Evolutionary conservation across 2,888 invertebrate genomes (phyloP).

Genomic region (Chromoteleia sp.): DNA sequence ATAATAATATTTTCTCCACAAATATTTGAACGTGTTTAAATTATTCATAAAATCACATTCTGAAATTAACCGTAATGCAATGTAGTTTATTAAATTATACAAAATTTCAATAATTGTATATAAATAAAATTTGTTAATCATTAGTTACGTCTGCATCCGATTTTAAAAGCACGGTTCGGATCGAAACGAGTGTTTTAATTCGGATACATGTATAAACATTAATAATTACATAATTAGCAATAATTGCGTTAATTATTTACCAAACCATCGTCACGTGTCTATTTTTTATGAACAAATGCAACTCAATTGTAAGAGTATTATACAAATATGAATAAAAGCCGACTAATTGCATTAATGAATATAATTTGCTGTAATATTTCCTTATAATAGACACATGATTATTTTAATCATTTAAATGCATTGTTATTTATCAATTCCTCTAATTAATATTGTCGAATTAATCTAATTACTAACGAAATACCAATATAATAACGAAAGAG

Average conservation of each 20-base stretch:
- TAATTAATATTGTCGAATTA: conserved; percentile 48
- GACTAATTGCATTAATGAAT: conserved; percentile 44
- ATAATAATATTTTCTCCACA: conserved; percentile 33
- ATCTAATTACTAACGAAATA: conserved; percentile 44
- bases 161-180: conserved; percentile 32
- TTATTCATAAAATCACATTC: conserved; percentile 44
- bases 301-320: conserved; percentile 38
- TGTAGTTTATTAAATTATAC: conserved; percentile 42
- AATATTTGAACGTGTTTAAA: conserved; percentile 31
- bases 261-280: conserved; percentile 1
- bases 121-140: conserved; percentile 55
- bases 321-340: conserved; percentile 40
- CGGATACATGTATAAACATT: conserved; percentile 39
- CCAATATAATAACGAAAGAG: conserved; percentile 20
- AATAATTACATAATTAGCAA: conserved; percentile 53
- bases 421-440: conserved; percentile 41
- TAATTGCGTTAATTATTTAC: conserved; percentile 49
- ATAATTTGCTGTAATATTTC: conserved; percentile 51
- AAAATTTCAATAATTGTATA: conserved; percentile 48
- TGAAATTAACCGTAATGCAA: conserved; percentile 35
- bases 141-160: conserved; percentile 24
- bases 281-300: conserved; percentile 22
- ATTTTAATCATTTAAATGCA: conserved; percentile 56
- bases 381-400: conserved; percentile 38
- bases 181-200: conserved; percentile 29